Conservation (phyloP, 2,888 invertebrate species). For the Ormyrus labotus region DNA sequence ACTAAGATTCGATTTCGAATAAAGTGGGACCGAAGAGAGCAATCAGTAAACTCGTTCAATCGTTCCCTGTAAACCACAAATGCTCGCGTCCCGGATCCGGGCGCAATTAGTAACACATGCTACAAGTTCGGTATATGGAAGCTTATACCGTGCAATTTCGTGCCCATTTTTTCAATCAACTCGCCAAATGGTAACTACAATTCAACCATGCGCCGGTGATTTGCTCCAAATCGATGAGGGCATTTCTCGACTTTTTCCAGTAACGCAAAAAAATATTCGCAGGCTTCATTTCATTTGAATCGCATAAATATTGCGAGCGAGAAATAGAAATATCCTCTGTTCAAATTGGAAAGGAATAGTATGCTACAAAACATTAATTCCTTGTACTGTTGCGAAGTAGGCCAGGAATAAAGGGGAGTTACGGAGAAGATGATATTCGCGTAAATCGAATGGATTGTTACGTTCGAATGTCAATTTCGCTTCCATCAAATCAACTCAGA, state of each 20-base stretch:
- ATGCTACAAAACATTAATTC: background rate
- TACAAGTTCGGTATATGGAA: constrained; percentile 44
- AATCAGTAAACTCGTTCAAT: constrained; percentile 59
- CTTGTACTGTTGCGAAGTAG: constrained; percentile 6
- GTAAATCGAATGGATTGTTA: constrained; percentile 2
- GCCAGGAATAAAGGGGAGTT: constrained; percentile 6
- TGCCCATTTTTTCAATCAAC: too few relatives aligned
- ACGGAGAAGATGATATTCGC: background rate
- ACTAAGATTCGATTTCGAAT: constrained; percentile 48
- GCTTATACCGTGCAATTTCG: too few relatives aligned
- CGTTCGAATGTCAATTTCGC: background rate
- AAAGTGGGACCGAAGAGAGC: constrained; percentile 43
- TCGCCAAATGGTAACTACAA: too few relatives aligned
- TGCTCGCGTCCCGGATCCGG: constrained; percentile 65
- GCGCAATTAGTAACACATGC: constrained; percentile 67
- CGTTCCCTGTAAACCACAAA: constrained; percentile 63
- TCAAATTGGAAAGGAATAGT: too few relatives aligned
- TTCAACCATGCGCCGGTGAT: too few relatives aligned
- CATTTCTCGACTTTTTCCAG: too few relatives aligned
- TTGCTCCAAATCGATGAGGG: too few relatives aligned
- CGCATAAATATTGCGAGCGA: too few relatives aligned
- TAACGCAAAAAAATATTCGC: too few relatives aligned
- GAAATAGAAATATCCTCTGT: too few relatives aligned
- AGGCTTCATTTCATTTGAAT: too few relatives aligned
- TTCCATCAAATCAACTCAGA: constrained; percentile 5